phyloP scores from a whole-genome alignment of 2,797 vertebrate genomes.

The Myoxocephalus aenaeus region DNA sequence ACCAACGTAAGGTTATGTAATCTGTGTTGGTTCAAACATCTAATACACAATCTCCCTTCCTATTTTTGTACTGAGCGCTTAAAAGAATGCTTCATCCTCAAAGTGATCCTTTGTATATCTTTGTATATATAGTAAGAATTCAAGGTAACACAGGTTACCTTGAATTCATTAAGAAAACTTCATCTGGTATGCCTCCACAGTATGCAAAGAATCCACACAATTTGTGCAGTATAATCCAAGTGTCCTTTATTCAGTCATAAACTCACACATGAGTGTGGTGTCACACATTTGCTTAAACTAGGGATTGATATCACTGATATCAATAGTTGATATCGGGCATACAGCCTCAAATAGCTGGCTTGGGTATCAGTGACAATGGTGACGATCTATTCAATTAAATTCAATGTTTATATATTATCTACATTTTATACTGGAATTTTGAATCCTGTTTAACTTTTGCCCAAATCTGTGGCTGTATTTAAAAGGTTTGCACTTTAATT shows the following conservation, averaged over 20 bases:
- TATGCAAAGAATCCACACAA: not conserved
- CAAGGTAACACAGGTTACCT: too few relatives aligned
- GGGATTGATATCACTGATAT: not conserved
- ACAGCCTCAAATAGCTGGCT: not conserved
- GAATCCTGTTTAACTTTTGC: not conserved
- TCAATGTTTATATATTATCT: not conserved
- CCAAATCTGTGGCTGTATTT: not conserved
- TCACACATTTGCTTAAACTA: not conserved
- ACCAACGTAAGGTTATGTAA: not conserved
- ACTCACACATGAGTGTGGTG: too few relatives aligned
- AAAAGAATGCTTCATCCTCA: not conserved
- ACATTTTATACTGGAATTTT: not conserved
- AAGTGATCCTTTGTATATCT: not conserved
- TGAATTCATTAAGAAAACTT: not conserved
- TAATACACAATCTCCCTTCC: not conserved
- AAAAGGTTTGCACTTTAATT: not conserved
- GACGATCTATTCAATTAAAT: not conserved
- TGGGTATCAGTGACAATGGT: not conserved
- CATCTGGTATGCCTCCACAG: not conserved
- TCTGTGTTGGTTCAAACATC: not conserved
- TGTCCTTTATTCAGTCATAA: not conserved
- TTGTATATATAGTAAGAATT: too few relatives aligned
- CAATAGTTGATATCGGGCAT: not conserved
- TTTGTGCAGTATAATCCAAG: not conserved
- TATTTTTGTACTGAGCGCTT: not conserved